Conservation (phyloP, 2,113 vertebrate species). For the Pantherophis guttatus region DNA sequence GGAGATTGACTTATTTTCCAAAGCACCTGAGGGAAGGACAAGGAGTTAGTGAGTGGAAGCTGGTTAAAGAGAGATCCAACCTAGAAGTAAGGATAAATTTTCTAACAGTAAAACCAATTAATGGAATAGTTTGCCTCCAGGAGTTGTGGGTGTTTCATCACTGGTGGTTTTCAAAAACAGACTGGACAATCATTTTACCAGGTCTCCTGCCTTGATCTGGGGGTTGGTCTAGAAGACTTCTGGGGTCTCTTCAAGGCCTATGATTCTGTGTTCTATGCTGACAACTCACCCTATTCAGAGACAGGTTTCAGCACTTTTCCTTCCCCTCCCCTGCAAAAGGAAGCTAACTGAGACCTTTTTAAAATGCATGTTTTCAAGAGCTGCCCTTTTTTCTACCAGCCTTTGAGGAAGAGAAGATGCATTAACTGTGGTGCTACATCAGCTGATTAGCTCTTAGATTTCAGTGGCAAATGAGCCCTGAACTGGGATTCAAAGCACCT, state of each 20-base stretch:
- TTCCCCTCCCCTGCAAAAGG: not conserved
- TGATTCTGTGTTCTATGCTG: not conserved
- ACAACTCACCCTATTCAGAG: not conserved
- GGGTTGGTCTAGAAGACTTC: too few species aligned
- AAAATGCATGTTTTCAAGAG: not conserved
- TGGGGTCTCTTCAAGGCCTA: not conserved
- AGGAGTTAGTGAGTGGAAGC: not conserved
- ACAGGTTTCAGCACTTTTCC: not conserved
- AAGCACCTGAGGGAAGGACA: not conserved
- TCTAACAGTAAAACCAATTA: not conserved
- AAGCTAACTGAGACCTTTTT: not conserved
- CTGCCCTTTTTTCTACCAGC: not conserved
- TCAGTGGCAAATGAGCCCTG: not conserved
- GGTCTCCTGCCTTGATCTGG: not conserved
- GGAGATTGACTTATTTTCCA: not conserved
- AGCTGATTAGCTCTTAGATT: conserved; percentile 1
- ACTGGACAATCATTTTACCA: not conserved
- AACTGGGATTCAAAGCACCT: not conserved
- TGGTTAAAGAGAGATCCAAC: not conserved
- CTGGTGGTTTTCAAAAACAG: not conserved
- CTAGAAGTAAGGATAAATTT: not conserved
- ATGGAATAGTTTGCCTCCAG: not conserved
- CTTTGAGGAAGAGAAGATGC: not conserved
- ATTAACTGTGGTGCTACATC: not conserved
- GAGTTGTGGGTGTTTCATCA: not conserved